Evolutionary conservation across 2,797 vertebrate species (phyloP).

Genomic region (Peromyscus attwateri): DNA sequence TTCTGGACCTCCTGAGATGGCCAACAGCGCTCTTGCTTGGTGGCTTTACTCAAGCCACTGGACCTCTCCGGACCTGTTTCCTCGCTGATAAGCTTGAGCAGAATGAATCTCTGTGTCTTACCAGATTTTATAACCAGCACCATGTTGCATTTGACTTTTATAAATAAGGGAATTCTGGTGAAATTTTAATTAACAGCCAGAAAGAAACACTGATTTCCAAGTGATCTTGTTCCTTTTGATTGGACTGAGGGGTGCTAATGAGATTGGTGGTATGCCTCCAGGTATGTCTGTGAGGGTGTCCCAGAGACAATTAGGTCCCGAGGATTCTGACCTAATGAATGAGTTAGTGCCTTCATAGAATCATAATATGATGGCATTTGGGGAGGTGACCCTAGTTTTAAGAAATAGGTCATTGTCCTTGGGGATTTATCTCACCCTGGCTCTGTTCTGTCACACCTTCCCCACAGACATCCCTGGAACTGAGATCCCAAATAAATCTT

Average conservation of each 20-base stretch:
- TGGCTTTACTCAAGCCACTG: background rate
- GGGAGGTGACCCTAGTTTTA: background rate
- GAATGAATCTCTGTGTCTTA: background rate
- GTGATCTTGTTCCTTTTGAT: background rate
- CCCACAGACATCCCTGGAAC: background rate
- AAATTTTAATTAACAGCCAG: background rate
- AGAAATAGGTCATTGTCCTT: background rate
- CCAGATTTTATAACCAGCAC: background rate
- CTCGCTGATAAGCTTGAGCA: background rate
- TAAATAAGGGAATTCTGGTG: background rate
- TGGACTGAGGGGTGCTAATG: background rate
- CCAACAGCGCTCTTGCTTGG: background rate
- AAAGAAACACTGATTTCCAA: conserved; percentile 5
- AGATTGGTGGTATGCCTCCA: background rate
- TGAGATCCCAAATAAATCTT: background rate
- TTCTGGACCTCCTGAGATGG: background rate
- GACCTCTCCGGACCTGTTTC: conserved; percentile 18
- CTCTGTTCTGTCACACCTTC: background rate
- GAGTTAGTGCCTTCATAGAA: background rate
- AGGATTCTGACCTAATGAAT: background rate
- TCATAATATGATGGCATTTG: background rate
- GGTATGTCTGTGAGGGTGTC: background rate
- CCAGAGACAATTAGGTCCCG: background rate
- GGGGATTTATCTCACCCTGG: background rate
- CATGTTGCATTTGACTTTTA: background rate